phyloP scores from a whole-genome alignment of 2,797 vertebrate genomes.

The Nannoperca australis region DNA sequence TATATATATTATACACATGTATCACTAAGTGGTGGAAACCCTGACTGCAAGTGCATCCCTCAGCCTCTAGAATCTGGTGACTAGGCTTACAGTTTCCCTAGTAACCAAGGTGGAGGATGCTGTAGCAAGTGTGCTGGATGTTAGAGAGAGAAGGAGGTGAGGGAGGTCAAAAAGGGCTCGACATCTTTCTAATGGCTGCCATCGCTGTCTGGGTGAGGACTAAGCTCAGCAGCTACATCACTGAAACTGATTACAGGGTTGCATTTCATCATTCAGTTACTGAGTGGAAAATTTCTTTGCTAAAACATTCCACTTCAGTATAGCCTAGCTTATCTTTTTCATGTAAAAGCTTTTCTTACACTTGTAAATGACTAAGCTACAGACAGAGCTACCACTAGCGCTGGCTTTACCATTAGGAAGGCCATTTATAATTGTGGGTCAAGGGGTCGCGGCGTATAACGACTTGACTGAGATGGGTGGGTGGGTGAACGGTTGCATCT shows the following conservation, averaged over 20 bases:
- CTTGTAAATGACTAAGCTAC: not conserved
- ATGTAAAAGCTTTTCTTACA: not conserved
- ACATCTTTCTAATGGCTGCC: conserved; percentile 30
- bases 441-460: not conserved
- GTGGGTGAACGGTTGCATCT: no score
- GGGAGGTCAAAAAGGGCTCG: conserved; percentile 12
- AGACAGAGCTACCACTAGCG: not conserved
- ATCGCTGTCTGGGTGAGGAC: conserved; percentile 11
- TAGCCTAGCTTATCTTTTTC: not conserved
- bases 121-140: not conserved
- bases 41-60: conserved; percentile 4
- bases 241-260: conserved; percentile 39
- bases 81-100: conserved; percentile 39
- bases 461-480: no score
- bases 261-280: conserved; percentile 21
- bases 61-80: conserved; percentile 17
- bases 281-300: not conserved
- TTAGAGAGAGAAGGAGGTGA: conserved; percentile 14
- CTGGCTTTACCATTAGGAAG: not conserved
- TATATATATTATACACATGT: not conserved
- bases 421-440: not conserved
- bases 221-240: conserved; percentile 6
- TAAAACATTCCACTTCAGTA: not conserved
- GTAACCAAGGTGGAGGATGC: conserved; percentile 28
- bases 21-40: conserved; percentile 3